Evolutionary conservation across 2,888 invertebrate genomes (phyloP), one percentile per base, ranked within the genome.

Genomic region (Norana najaformis): DNA sequence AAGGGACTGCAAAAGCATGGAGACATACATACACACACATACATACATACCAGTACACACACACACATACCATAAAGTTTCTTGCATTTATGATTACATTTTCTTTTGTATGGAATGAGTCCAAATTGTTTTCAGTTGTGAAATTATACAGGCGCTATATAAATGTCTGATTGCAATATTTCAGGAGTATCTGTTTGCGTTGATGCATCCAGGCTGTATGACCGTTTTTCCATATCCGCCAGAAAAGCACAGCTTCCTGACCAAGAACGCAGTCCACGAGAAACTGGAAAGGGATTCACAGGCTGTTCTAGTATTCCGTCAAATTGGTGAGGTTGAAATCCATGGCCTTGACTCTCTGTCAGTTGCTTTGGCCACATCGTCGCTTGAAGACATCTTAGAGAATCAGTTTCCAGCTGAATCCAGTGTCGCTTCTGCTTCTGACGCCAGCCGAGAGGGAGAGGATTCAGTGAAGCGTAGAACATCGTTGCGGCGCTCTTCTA

Each of bases 301-400:
- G 34, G 90, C 91, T 35, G 90, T 88, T 37, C 88, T 91, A 16
- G 35, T 90, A 38, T 90, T 90, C 41, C 93, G 92, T 47, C 91
- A 92, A 90, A 92, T 93, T 35, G 92, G 92, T 18, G 91, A 92
- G 89, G 91, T 92, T 16, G 91, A 92, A 91, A 93, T 93, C 34
- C 91, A 91, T 53, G 94, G 94, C 11, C 91, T 92, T 69, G 93
- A 93, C 37, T 69, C 89, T 18, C 90, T 93, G 20, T 93, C 93
- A 11, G 93, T 94, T 18, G 93, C 93, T 20, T 90, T 94, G 35
- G 94, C 94, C n/a, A 91, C 93, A 90, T 94, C 94, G 14, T 91
- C 93, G 35, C 90, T 94, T 53, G 94, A 94, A 89, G 93, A 93
- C 88, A 88, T 93, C 34, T 92, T 93, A 23, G 92, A 92, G 36